Percentiles rank a stretch among this genome's conserved stretches.
These are phyloP conservation scores for Pluvialis apricaria DNA, from an alignment of 2,113 vertebrate genomes.

Conservation along the genomic window DNA sequence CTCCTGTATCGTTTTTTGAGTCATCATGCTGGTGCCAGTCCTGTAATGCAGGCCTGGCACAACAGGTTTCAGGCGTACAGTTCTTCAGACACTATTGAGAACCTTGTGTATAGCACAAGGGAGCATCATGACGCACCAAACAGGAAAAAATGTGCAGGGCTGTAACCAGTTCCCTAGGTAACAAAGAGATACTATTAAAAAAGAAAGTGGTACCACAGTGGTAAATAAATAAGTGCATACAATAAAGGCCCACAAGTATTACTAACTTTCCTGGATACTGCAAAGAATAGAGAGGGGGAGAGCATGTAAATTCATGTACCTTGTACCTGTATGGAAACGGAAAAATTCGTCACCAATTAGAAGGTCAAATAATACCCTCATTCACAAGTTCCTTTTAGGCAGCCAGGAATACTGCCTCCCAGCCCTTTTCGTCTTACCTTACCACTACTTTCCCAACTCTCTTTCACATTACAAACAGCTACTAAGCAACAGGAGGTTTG, in stretches of 20 bases:
- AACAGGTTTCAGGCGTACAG: neutral
- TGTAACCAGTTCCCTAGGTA: slow-evolving; percentile 25
- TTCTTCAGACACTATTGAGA: neutral
- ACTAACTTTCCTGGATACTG: neutral
- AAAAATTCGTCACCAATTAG: neutral
- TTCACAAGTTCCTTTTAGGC: neutral
- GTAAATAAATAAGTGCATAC: neutral
- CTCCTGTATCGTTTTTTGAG: neutral
- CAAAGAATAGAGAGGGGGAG: neutral
- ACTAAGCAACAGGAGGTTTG: slow-evolving; percentile 7
- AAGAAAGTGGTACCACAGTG: neutral
- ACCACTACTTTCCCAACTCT: neutral
- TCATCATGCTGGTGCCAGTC: neutral
- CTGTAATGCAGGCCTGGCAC: neutral
- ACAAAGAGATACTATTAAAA: neutral
- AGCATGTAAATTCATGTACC: neutral
- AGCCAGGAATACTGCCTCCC: neutral
- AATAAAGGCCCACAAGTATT: neutral
- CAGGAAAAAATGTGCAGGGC: neutral
- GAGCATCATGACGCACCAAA: neutral
- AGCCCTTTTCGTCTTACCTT: neutral
- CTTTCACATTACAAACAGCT: neutral
- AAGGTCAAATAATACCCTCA: neutral
- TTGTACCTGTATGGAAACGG: neutral
- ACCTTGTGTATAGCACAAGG: neutral